A percentile compares a stretch with the other conserved stretches of the same genome.
phyloP scores from a whole-genome alignment of 2,113 vertebrate genomes.

The Helogale parvula region DNA sequence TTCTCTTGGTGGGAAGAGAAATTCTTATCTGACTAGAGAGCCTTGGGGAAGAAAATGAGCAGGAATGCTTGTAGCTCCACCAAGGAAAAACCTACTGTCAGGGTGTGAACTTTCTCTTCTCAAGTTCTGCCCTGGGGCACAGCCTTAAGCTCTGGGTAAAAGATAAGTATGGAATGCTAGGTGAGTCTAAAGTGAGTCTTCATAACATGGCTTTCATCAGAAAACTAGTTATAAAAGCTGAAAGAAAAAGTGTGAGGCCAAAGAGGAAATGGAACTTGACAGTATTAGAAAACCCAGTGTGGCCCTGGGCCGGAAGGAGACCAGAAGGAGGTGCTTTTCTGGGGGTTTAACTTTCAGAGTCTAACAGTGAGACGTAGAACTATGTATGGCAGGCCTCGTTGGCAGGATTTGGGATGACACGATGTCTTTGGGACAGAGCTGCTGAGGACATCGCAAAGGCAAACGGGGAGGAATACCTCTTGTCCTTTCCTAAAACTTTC shows the following conservation, averaged over 20 bases:
- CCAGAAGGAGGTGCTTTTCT: rapidly evolving
- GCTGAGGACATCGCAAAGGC: not conserved
- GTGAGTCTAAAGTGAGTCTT: not conserved
- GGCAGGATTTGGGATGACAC: not conserved
- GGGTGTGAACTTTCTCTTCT: not conserved
- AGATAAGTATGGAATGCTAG: not conserved
- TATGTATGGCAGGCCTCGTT: not conserved
- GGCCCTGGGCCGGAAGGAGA: not conserved
- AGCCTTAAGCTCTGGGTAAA: not conserved
- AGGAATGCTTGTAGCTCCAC: not conserved
- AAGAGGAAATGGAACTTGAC: not conserved
- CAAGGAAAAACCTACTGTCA: not conserved
- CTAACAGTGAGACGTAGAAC: not conserved
- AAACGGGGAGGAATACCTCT: not conserved
- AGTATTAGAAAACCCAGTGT: not conserved
- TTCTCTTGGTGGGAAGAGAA: not conserved
- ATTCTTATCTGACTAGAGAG: not conserved
- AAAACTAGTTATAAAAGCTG: not conserved
- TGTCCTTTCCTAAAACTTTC: not conserved
- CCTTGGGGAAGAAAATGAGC: not conserved
- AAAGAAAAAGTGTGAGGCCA: not conserved
- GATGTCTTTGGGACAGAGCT: not conserved
- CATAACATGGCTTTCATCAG: not conserved
- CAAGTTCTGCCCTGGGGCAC: rapidly evolving
- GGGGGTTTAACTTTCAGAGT: not conserved